Percentiles rank a stretch among this genome's conserved stretches.
These are phyloP conservation scores for Otus sunia DNA, from an alignment of 2,113 vertebrate genomes.

Conservation along the genomic window DNA sequence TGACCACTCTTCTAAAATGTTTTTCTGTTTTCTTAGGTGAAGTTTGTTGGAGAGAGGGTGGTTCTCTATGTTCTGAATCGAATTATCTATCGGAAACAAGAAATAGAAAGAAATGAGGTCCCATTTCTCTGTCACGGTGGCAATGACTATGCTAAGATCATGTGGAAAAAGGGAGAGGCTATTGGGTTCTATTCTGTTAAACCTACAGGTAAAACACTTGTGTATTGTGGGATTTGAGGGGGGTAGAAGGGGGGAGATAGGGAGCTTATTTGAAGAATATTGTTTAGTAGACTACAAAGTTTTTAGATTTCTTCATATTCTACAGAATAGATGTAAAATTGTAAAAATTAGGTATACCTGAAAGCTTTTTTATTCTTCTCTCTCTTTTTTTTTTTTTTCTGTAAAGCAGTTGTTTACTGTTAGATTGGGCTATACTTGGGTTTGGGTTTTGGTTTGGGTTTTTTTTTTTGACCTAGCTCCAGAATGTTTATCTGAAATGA, in stretches of 20 bases:
- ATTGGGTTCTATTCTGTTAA: constrained; percentile 94
- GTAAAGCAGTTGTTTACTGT: background rate
- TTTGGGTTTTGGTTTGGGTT: background rate
- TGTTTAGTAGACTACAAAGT: background rate
- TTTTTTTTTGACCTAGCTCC: background rate
- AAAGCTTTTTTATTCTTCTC: background rate
- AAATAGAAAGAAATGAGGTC: constrained; percentile 80
- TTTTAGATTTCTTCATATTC: background rate
- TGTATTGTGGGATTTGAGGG: background rate
- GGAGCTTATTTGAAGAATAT: background rate
- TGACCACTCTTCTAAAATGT: constrained; percentile 7
- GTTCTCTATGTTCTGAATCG: constrained; percentile 91
- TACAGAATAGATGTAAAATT: background rate
- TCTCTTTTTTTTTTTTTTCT: too few relatives aligned
- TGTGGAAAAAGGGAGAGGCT: constrained; percentile 89
- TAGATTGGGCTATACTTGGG: background rate
- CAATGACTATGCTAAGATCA: constrained; percentile 84
- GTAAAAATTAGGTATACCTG: background rate
- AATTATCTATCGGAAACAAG: constrained; percentile 86
- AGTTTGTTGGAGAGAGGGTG: constrained; percentile 84
- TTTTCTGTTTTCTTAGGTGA: constrained; percentile 75
- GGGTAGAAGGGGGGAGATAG: too few relatives aligned
- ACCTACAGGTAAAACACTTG: constrained; percentile 76
- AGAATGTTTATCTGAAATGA: background rate
- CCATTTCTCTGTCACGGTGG: constrained; percentile 88